Base-by-base conservation (phyloP, 2,888 invertebrate species). In the Lasioglossum villosulum region DNA sequence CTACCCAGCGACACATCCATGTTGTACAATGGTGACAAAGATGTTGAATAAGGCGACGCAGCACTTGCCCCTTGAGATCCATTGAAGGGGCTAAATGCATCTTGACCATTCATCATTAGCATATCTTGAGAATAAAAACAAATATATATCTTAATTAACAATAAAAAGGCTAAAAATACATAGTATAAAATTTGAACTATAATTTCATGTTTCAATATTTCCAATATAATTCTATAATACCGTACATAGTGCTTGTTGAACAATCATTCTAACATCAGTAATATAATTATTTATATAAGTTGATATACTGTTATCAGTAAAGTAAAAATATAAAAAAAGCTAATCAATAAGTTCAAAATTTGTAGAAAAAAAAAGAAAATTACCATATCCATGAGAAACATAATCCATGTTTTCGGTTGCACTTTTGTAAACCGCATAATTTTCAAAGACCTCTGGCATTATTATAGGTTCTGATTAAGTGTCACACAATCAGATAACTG, bases 401-500 rank as follows among this genome's bases (percentile, higher is more conserved):
- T 84, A 82, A n/a, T 87, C 82, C 73, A 86, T 86, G 14, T 79
- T 81, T 30, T 89, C 89, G 14, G 76, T 84, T 27, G 80, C 78
- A 56, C 27, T 77, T 81, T 86, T 80, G 42, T 83, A 80, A 12
- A 78, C 70, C 30, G 37, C 30, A n/a, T 71, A 79, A 82, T 91
- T 91, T 39, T 91, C 92, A 73, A 88, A 91, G 34, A 87, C 87
- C 37, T 91, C 91, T 0, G 93, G 91, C 93, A 94, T 94, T 84
- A 23, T 82, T 56, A n/a, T 10, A 42, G 74, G 19, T 39, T 72
- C 68, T 34, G 12, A 52, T 52, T 37, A 30, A 45, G 10, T 59
- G 12, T 71, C 63, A 75, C 37, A 27, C 16, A 72, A 68, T 5
- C 68, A 66, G 71, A 76, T 2, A 19, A 75, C 66, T 23, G 8